A percentile compares a stretch with the other conserved stretches of the same genome.
These are phyloP conservation scores for Sinelater perroti DNA, from an alignment of 2,888 invertebrate species.

Conservation along the genomic window DNA sequence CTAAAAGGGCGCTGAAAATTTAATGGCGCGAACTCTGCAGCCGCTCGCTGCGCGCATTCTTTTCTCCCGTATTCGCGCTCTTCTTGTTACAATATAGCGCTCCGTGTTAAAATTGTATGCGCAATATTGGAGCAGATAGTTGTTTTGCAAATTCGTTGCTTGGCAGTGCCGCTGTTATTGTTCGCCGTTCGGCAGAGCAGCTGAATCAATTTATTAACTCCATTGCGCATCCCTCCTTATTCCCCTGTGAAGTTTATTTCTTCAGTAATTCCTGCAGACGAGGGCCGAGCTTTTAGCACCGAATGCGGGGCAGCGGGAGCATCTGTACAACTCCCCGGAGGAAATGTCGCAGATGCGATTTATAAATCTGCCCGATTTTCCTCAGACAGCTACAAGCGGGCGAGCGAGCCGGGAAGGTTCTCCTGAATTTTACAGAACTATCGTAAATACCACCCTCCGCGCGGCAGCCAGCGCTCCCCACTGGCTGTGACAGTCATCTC, in stretches of 20 bases:
- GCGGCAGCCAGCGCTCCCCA: constrained; percentile 8
- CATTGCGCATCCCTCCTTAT: too few relatives aligned
- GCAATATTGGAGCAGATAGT: not conserved
- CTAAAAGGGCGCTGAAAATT: constrained; percentile 11
- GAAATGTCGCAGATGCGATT: constrained; percentile 17
- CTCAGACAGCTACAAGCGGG: constrained; percentile 9
- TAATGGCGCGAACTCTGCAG: not conserved
- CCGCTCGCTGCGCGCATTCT: not conserved
- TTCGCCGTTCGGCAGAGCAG: not conserved
- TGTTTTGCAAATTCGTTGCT: not conserved
- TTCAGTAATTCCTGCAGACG: not conserved
- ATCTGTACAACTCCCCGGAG: constrained; percentile 8
- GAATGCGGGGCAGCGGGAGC: not conserved
- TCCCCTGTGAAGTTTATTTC: too few relatives aligned
- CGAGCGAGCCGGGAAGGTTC: not conserved
- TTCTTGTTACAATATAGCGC: not conserved
- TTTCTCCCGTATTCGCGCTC: not conserved
- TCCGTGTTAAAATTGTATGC: not conserved
- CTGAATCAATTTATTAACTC: too few relatives aligned
- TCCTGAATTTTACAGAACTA: constrained; percentile 20
- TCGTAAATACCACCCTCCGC: constrained; percentile 19
- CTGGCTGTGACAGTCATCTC: constrained; percentile 4
- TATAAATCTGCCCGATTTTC: constrained; percentile 16
- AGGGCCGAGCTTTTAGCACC: not conserved
- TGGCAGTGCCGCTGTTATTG: not conserved